Base-by-base conservation (phyloP, 2,888 invertebrate species). In the Drosophila rubida region DNA sequence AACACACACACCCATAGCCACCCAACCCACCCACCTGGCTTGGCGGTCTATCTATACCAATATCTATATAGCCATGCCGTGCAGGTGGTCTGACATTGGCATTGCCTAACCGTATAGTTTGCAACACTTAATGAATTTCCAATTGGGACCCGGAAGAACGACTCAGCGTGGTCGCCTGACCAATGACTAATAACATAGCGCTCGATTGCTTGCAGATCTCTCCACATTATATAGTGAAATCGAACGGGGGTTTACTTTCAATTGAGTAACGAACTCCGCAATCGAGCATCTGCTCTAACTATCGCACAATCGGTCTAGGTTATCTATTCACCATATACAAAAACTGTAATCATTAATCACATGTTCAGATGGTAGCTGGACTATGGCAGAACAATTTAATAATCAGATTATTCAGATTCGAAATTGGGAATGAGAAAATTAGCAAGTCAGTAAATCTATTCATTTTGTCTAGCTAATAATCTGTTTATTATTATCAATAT, bases 81-180 rank as follows among this genome's bases (percentile, higher is more conserved):
- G 54, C 72, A 76, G 72, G 72, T 72, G 77, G 64, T 37, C 55
- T 69, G 50, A 69, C 30, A 51, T 25, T 14, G 32, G 13, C 45
- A n/a, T n/a, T n/a, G n/a, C n/a, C n/a, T n/a, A n/a, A n/a, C n/a
- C n/a, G 6, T 45, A 48, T 41, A 55, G 37, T 58, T 44, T 19
- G 41, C 53, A 55, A 69, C 50, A 54, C 53, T 19, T 27, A 60
- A 69, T 41, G 30, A 45, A 48, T 50, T 59, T 37, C n/a, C 58
- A n/a, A 48, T 65, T 53, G 37, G 42, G 2, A 48, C 44, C 44
- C 53, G 37, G 53, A 71, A 63, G 35, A 57, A 44, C 41, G 51
- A 71, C 54, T 49, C 14, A 11, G 14, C 13, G 14, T 37, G 7
- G 35, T 37, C 13, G 13, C 35, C 35, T 37, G 13, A 37, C 6